Percentiles rank a stretch among this genome's conserved stretches.
These are phyloP conservation scores for Agrochola litura DNA, from an alignment of 2,888 invertebrate genomes.

Conservation along the genomic window DNA sequence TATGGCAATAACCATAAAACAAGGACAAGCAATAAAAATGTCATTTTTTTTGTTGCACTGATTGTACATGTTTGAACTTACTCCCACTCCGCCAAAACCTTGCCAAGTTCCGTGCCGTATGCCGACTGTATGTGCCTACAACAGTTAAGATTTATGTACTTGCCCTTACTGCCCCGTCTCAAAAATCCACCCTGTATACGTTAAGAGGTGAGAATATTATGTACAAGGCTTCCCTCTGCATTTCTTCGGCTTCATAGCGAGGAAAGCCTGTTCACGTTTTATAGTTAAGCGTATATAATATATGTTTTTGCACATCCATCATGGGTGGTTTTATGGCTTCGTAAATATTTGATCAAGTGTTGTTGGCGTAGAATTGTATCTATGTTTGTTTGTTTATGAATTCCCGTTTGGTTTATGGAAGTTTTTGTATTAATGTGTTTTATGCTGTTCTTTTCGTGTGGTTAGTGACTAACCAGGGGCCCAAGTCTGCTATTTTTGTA, in stretches of 20 bases:
- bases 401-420: background rate
- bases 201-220: slow-evolving; percentile 57
- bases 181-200: slow-evolving; percentile 3
- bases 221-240: slow-evolving; percentile 69
- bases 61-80: too few species aligned
- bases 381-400: background rate
- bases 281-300: slow-evolving; percentile 17
- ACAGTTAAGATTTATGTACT: too few species aligned
- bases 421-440: background rate
- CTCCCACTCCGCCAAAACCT: too few species aligned
- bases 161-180: background rate
- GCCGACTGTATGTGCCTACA: too few species aligned
- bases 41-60: too few species aligned
- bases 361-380: slow-evolving; percentile 18
- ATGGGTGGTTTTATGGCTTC: slow-evolving; percentile 54
- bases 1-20: too few species aligned
- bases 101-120: too few species aligned
- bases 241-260: slow-evolving; percentile 72
- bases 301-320: slow-evolving; percentile 46
- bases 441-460: too few species aligned
- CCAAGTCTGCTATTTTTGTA: too few species aligned
- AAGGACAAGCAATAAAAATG: too few species aligned
- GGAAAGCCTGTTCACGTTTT: slow-evolving; percentile 59
- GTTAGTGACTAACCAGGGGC: too few species aligned
- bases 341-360: slow-evolving; percentile 61